A percentile compares a stretch with the other conserved stretches of the same genome.
Conservation (phyloP, 2,113 vertebrate species). For the Lagopus muta region DNA sequence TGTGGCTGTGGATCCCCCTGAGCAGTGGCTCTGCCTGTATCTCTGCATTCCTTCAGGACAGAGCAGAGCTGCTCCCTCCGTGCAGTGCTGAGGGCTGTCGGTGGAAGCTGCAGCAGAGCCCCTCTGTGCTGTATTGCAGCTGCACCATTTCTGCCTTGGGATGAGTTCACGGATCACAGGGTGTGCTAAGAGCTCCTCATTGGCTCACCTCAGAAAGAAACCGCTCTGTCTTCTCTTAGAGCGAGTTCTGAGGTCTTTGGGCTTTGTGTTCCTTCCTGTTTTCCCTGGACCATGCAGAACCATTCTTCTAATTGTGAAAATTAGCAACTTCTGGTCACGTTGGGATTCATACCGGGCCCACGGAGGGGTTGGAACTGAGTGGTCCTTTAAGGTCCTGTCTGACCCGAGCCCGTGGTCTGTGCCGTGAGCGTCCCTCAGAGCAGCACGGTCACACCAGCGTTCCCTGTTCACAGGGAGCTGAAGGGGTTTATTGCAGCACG, state of each 20-base stretch:
- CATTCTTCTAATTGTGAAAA: neutral
- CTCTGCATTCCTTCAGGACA: neutral
- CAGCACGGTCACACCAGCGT: neutral
- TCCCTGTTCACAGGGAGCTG: neutral
- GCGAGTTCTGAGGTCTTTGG: neutral
- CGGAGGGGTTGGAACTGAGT: neutral
- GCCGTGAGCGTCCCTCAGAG: rapidly evolving
- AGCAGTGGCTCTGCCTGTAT: neutral
- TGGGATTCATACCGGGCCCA: neutral
- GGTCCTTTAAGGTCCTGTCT: neutral
- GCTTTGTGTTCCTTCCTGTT: neutral
- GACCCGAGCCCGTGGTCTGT: neutral
- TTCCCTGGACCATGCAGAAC: neutral
- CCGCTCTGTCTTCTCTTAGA: neutral
- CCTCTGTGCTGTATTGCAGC: too few relatives aligned
- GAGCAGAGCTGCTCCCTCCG: neutral
- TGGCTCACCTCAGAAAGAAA: neutral
- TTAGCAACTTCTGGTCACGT: neutral
- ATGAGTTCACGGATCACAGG: neutral
- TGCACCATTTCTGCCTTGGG: neutral
- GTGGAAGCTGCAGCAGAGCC: too few relatives aligned
- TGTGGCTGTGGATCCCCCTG: neutral
- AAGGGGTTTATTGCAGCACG: neutral
- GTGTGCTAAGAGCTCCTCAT: neutral
- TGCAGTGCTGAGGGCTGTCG: neutral